Evolutionary conservation across 2,888 invertebrate genomes (phyloP), one percentile per base, ranked within the genome.

Genomic region (Polyommatus icarus): DNA sequence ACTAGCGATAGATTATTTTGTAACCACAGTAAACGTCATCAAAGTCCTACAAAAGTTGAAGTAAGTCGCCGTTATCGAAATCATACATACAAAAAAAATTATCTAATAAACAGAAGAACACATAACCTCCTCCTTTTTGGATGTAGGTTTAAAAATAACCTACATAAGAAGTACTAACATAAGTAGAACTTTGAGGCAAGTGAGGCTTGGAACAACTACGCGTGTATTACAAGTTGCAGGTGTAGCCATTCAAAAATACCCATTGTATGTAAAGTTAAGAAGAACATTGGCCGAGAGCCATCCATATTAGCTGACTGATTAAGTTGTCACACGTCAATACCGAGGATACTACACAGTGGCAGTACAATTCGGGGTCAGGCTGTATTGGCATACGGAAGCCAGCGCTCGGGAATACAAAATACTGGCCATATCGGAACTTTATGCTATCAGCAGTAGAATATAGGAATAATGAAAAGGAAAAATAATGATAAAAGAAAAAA

Each of bases 381-480:
- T 90, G 91, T 90, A 91, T 90, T 88, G 89, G 91, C 92, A n/a
- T n/a, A n/a, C n/a, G 93, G 93, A 93, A 92, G 89, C 87, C 85
- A 83, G 87, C 88, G 85, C 85, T 84, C 82, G 88, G 90, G 93
- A 92, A 93, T 93, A 93, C 92, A 89, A 92, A 93, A 86, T 88
- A 84, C 80, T 85, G 85, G 80, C 83, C 83, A 83, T 87, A 84
- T 86, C 90, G 92, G 91, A 91, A 90, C 88, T 79, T 82, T 79
- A 73, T 73, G 46, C 46, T 18, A 20, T 3, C 20, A 3, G 24
- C 61, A 61, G 24, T 24, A 24, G 61, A 24, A 61, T 24, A 24
- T 24, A 24, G 61, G 24, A 24, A 61, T 24, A 12, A 46, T 10
- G 0, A 46, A 46, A 46, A 40, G 0, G 12, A 46, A 46, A 40